Evolutionary conservation across 2,888 invertebrate species (phyloP), one percentile per base, ranked within the genome.

Genomic region (Abrostola tripartita): DNA sequence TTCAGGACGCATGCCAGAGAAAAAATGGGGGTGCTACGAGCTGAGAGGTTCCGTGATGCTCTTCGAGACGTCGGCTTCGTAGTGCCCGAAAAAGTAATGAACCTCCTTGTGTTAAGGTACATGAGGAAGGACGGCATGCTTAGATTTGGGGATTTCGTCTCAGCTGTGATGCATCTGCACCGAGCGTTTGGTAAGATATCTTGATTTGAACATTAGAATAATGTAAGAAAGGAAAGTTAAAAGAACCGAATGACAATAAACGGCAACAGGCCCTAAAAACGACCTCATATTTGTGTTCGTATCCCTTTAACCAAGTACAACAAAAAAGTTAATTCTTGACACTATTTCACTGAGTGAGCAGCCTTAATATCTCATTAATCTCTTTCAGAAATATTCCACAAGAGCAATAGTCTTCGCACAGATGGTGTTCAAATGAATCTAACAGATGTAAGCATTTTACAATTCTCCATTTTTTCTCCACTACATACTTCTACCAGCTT

Each of bases 81-180:
- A 81, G 92, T 98, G 37, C 98, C 97, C 79, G 97, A 97, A 65
- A 97, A 97, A 69, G 97, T 98, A 37, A 95, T 98, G 85, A 97
- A 97, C 7, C 96, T 98, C 54, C 95, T 98, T 8, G 97, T 98
- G 68, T 95, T 98, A 71, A 95, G 98, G 70, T 98, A 98, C 82
- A 98, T 98, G 97, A 95, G 98, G 74, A 98, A 98, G 88, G 98
- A 98, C 87, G 98, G 98, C 44, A 98, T 98, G 61, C 95, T 98
- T 51, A 95, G 98, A 77, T 98, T 98, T 84, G 98, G 98, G 9
- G 98, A 98, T 89, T 98, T 98, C 87, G 98, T 98, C 2, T 97
- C 98, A 0, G 97, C 98, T 50, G 97, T 98, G 81, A 95, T 98
- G 81, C 98, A 98, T 87, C 95, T 98, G 67, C 98, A 97, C 76